Evolutionary conservation across 1,140 invertebrate species (phyloP).

Genomic region (Lucilia cuprina): DNA sequence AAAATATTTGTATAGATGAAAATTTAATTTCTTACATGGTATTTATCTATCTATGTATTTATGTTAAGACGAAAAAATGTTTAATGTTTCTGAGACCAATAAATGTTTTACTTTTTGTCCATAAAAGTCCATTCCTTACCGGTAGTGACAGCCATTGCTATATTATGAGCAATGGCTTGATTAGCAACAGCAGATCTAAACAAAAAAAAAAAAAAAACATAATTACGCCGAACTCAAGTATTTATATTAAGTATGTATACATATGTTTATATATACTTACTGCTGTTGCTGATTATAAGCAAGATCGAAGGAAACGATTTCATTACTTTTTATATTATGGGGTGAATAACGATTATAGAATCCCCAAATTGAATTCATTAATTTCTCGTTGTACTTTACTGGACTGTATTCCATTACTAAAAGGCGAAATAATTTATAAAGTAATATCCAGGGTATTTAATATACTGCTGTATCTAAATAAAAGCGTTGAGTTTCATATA

Average conservation of each 20-base stretch:
- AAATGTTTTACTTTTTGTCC: slow-evolving; percentile 32
- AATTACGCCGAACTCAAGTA: not conserved
- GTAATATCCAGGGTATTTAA: not conserved
- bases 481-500: not conserved
- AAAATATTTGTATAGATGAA: no score
- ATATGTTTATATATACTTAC: slow-evolving; percentile 61
- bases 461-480: not conserved
- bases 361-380: slow-evolving; percentile 92
- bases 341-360: slow-evolving; percentile 85
- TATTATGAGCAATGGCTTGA: slow-evolving; percentile 40
- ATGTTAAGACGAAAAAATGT: not conserved
- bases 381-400: slow-evolving; percentile 81
- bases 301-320: slow-evolving; percentile 66
- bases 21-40: no score
- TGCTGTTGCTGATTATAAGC: slow-evolving; percentile 64
- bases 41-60: no score
- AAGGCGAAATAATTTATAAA: slow-evolving; percentile 31
- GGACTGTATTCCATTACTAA: slow-evolving; percentile 67
- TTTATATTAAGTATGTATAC: not conserved
- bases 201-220: not conserved
- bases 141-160: slow-evolving; percentile 39
- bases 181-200: slow-evolving; percentile 42
- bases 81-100: not conserved
- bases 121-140: slow-evolving; percentile 39
- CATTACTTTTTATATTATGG: slow-evolving; percentile 83